Evolutionary conservation across 1,140 invertebrate species (phyloP), one percentile per base, ranked within the genome.

Genomic region (Halictus rubicundus): DNA sequence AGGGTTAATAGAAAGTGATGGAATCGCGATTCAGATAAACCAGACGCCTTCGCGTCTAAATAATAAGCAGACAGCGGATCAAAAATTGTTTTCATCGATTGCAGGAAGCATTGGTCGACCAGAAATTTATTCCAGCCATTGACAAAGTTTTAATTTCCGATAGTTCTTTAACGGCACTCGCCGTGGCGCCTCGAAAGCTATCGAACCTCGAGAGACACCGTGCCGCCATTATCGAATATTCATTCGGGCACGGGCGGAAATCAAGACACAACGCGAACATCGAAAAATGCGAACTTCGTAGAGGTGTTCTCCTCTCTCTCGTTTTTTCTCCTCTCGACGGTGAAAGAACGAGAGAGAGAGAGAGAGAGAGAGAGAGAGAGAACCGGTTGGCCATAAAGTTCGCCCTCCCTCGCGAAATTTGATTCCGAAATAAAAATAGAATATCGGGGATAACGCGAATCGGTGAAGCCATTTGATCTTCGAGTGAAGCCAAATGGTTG

Each of bases 401-500:
- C 61, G 63, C 69, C 52, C 66, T 68, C 23, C 65, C 68, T 63
- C 68, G 84, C 76, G 88, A 92, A 92, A 92, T 92, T 92, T 92
- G 91, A 92, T 92, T 92, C 90, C 86, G 88, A 88, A 92, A 92
- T 92, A 92, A 92, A 92, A 92, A 91, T 92, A 89, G 90, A 92
- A 92, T 92, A 91, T 91, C 87, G 89, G 82, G 90, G 85, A 92
- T 92, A 92, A 92, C 90, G 92, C 90, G 91, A 92, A 93, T 93
- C 92, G 92, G 92, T 93, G 92, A 93, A 93, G 92, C 92, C 92
- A 93, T 93, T 93, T 92, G 91, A 92, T 93, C 91, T 92, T 85
- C 79, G 85, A 86, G 89, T 80, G 80, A 81, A 81, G 79, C 80
- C 70, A 83, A 89, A 87, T 82, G 87, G 87, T 81, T 74, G 86